Conservation (phyloP, 2,797 vertebrate genomes). For the Lepilemur ruficaudatus region DNA sequence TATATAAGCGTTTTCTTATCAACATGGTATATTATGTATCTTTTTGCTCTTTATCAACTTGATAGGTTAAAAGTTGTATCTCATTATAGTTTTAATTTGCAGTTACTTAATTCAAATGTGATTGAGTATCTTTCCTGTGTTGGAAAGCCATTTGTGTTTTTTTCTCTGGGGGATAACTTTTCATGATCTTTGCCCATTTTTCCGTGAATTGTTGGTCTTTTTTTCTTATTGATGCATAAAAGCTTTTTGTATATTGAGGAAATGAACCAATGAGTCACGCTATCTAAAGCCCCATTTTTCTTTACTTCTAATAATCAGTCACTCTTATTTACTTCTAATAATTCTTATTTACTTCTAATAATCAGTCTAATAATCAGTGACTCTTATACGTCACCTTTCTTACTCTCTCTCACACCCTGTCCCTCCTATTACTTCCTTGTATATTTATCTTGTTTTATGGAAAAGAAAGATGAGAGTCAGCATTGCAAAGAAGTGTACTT, state of each 20-base stretch:
- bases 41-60: background rate
- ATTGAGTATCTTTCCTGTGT: background rate
- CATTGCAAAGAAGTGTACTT: background rate
- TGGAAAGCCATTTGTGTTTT: conserved; percentile 16
- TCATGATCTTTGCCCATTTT: conserved; percentile 4
- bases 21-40: background rate
- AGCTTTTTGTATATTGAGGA: background rate
- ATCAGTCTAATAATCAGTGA: background rate
- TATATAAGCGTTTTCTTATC: background rate
- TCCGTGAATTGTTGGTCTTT: background rate
- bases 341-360: background rate
- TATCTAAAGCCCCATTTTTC: background rate
- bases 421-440: background rate
- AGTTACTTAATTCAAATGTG: conserved; percentile 2
- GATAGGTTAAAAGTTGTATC: background rate
- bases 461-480: background rate
- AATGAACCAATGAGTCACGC: background rate
- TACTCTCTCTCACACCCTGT: background rate
- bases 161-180: background rate
- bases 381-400: background rate
- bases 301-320: background rate
- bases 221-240: conserved; percentile 32
- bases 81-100: conserved; percentile 29
- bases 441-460: background rate
- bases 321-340: background rate